Evolutionary conservation across 2,797 vertebrate species (phyloP).

Genomic region (Artibeus lituratus): DNA sequence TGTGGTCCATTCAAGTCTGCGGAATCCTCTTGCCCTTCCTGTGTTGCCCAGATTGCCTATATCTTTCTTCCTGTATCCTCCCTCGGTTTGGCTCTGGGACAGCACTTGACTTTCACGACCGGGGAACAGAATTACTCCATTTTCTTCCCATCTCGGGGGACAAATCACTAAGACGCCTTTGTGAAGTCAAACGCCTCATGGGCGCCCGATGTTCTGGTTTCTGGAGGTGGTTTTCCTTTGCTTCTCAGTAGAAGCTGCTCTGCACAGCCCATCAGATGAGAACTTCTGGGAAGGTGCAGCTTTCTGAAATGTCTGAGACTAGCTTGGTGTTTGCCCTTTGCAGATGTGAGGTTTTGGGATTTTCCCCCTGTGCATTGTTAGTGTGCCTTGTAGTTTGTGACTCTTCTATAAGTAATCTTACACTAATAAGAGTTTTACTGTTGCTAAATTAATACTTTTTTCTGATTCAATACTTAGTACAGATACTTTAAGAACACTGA

Average conservation of each 20-base stretch:
- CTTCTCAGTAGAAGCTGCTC: background rate
- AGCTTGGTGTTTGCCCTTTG: background rate
- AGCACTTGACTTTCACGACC: background rate
- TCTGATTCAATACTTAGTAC: background rate
- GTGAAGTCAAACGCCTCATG: background rate
- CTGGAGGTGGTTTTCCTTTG: background rate
- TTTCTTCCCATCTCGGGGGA: background rate
- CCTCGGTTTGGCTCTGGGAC: background rate
- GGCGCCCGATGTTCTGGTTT: background rate
- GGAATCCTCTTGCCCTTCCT: background rate
- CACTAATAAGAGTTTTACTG: background rate
- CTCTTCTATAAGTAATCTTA: background rate
- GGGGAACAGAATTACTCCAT: background rate
- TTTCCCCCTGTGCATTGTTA: background rate
- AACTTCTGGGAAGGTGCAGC: background rate
- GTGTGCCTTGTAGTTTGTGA: background rate
- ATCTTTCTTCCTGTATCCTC: slow-evolving; percentile 17
- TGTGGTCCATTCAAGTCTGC: background rate
- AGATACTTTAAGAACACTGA: background rate
- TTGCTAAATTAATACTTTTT: background rate
- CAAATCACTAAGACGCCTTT: slow-evolving; percentile 11
- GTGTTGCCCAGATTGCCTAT: background rate
- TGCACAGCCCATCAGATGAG: background rate
- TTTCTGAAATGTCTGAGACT: background rate
- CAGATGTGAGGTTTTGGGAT: background rate